Evolutionary conservation across 2,888 invertebrate genomes (phyloP).

Genomic region (Neoscelio sp.): DNA sequence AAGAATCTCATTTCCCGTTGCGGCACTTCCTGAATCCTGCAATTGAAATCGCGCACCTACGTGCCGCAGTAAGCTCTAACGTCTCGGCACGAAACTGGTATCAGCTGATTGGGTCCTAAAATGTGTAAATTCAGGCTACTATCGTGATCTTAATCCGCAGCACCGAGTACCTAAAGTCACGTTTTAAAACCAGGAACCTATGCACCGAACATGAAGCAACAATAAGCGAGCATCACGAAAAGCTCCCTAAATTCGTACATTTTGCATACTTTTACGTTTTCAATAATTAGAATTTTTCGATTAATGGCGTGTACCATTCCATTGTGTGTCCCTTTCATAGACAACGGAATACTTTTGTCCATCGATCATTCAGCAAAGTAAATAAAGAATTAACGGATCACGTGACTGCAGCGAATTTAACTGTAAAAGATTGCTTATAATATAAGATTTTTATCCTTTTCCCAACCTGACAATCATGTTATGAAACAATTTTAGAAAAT

Average conservation of each 20-base stretch:
- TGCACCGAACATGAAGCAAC: neutral
- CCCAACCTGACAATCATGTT: no score
- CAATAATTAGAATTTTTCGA: conserved; percentile 1
- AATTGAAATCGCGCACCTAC: conserved; percentile 61
- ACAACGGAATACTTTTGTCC: neutral
- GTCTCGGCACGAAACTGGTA: conserved; percentile 59
- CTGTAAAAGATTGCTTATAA: neutral
- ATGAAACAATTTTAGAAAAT: no score
- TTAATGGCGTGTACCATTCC: neutral
- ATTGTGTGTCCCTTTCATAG: neutral
- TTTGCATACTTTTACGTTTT: neutral
- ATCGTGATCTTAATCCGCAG: conserved; percentile 61
- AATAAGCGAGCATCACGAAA: conserved; percentile 8
- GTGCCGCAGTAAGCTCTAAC: conserved; percentile 60
- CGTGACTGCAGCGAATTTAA: neutral
- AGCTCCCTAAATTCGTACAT: neutral
- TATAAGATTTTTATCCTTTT: no score
- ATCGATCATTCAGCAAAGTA: neutral
- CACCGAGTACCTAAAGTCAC: neutral
- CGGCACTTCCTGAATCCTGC: conserved; percentile 70
- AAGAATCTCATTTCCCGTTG: conserved; percentile 74
- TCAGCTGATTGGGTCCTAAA: conserved; percentile 41
- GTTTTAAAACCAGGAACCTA: neutral
- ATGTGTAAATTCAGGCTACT: conserved; percentile 51
- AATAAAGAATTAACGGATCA: neutral